Evolutionary conservation across 2,888 invertebrate genomes (phyloP).

Genomic region (Metacarcinus magister): DNA sequence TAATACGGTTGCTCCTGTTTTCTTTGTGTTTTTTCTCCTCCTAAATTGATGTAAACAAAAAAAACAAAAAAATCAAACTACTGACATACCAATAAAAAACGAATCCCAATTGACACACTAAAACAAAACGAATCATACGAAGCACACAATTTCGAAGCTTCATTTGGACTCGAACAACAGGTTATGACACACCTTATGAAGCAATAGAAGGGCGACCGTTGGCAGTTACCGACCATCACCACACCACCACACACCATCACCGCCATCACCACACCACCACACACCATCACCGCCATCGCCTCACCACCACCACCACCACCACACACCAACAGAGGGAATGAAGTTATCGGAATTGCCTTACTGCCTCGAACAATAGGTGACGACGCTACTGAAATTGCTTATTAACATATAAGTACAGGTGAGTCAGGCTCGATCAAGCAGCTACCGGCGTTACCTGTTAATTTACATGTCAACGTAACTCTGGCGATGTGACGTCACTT

Average conservation of each 20-base stretch:
- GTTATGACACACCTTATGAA: background rate
- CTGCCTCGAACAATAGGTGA: constrained; percentile 29
- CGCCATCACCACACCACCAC: background rate
- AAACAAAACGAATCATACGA: background rate
- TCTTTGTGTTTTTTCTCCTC: background rate
- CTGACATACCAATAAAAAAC: background rate
- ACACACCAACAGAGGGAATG: background rate
- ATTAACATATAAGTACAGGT: constrained; percentile 66
- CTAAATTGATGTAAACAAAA: background rate
- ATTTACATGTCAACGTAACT: constrained; percentile 26
- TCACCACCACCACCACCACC: background rate
- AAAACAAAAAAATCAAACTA: background rate
- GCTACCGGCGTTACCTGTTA: constrained; percentile 41
- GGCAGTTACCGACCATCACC: background rate
- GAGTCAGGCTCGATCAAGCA: background rate
- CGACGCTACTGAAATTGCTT: constrained; percentile 47
- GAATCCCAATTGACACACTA: background rate
- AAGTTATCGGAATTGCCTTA: constrained; percentile 47
- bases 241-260: background rate
- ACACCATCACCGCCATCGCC: background rate
- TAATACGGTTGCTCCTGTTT: constrained; percentile 69
- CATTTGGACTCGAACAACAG: background rate
- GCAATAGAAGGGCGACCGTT: background rate
- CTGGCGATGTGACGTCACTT: background rate
- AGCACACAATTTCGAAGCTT: background rate